Percentiles rank a stretch among this genome's conserved stretches.
Conservation (phyloP, 2,797 vertebrate genomes). For the Falco berigora region DNA sequence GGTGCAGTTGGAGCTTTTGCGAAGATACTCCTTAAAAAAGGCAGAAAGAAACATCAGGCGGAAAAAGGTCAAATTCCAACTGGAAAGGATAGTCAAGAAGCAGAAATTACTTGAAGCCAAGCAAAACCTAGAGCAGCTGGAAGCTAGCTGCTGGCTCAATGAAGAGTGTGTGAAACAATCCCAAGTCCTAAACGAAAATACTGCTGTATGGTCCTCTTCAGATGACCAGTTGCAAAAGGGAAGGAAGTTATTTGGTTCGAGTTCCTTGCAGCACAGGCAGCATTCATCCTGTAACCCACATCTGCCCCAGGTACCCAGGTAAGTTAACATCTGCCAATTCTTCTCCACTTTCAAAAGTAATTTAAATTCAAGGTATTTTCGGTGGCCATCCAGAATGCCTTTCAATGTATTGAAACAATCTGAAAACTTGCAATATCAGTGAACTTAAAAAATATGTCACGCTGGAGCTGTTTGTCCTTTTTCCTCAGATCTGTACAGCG, state of each 20-base stretch:
- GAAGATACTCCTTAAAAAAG: slow-evolving; percentile 76
- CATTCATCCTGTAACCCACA: not conserved
- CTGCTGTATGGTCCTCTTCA: not conserved
- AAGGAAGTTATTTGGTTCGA: not conserved
- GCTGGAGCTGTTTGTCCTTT: not conserved
- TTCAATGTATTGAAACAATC: not conserved
- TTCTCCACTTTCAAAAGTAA: not conserved
- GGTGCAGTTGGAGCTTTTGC: slow-evolving; percentile 82
- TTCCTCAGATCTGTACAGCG: not conserved
- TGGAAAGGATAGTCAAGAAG: slow-evolving; percentile 86
- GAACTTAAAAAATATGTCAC: not conserved
- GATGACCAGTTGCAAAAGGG: not conserved
- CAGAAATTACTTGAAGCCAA: slow-evolving; percentile 85
- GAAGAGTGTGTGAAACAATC: slow-evolving; percentile 46
- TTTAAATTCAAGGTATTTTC: not conserved
- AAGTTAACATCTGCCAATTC: not conserved
- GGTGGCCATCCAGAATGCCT: not conserved
- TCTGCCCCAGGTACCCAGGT: slow-evolving; percentile 10
- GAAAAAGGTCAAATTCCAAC: slow-evolving; percentile 83
- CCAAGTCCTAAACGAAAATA: not conserved
- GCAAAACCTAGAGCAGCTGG: slow-evolving; percentile 82
- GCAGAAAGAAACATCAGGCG: slow-evolving; percentile 75
- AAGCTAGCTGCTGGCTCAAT: slow-evolving; percentile 69
- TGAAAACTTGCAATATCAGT: not conserved
- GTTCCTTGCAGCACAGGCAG: slow-evolving; percentile 23